Percentiles rank a stretch among this genome's conserved stretches.
Evolutionary conservation across 2,888 invertebrate species (phyloP).

Genomic region (Drosophila demipolita): DNA sequence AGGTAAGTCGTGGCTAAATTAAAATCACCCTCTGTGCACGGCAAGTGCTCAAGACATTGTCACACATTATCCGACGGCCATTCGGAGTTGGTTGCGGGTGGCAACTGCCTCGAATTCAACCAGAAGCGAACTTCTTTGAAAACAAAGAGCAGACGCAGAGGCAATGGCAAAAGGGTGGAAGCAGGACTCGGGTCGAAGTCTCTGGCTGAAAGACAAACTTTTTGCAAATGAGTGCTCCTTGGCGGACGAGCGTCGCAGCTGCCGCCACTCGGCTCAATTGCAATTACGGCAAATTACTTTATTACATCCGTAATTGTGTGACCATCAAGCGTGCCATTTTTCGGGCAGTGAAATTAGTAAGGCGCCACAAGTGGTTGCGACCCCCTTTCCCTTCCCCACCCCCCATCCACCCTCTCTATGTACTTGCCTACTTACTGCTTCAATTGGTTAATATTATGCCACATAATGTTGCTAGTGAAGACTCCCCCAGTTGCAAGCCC

Average conservation of each 20-base stretch:
- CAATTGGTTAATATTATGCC: slow-evolving; percentile 30
- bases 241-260: slow-evolving; percentile 44
- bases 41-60: slow-evolving; percentile 71
- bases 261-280: slow-evolving; percentile 81
- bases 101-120: slow-evolving; percentile 16
- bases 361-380: slow-evolving; percentile 76
- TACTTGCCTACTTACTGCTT: slow-evolving; percentile 13
- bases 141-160: slow-evolving; percentile 37
- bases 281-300: slow-evolving; percentile 85
- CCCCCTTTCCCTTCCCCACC: neutral
- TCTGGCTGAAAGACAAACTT: slow-evolving; percentile 51
- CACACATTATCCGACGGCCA: slow-evolving; percentile 57
- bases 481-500: slow-evolving; percentile 42
- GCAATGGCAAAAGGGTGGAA: slow-evolving; percentile 27
- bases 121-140: slow-evolving; percentile 41
- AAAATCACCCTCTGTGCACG: slow-evolving; percentile 77
- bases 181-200: slow-evolving; percentile 1
- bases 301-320: slow-evolving; percentile 85
- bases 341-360: slow-evolving; percentile 69
- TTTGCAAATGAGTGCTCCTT: slow-evolving; percentile 42
- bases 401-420: neutral
- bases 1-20: slow-evolving; percentile 67
- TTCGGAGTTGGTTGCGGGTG: slow-evolving; percentile 17
- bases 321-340: slow-evolving; percentile 83
- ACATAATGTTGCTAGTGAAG: slow-evolving; percentile 37